Evolutionary conservation across 1,140 invertebrate species (phyloP).

Genomic region (Kradibia gibbosae): DNA sequence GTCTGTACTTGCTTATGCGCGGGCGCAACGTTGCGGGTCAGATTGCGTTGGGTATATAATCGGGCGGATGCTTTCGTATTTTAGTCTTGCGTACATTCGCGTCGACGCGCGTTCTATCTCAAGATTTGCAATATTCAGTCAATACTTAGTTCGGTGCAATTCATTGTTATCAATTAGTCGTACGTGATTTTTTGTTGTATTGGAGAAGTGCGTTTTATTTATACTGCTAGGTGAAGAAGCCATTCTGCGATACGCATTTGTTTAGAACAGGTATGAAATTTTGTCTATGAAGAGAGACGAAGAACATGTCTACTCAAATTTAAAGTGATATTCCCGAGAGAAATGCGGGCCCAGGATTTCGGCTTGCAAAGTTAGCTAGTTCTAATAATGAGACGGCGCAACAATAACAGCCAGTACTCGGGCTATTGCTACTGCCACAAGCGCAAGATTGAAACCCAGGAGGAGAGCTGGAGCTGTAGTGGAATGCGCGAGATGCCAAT

Average conservation of each 20-base stretch:
- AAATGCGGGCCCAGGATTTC: not conserved
- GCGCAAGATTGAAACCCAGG: slow-evolving; percentile 43
- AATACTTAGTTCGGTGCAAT: no score
- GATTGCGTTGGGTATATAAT: slow-evolving; percentile 71
- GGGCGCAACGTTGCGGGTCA: slow-evolving; percentile 70
- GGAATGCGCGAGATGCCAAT: slow-evolving; percentile 59
- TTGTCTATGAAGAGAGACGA: no score
- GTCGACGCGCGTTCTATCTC: slow-evolving; percentile 53
- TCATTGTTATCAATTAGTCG: no score
- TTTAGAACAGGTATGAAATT: no score
- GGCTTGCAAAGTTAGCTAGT: not conserved
- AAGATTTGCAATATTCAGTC: not conserved
- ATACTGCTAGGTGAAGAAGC: no score
- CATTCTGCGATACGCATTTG: no score
- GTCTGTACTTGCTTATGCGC: slow-evolving; percentile 56
- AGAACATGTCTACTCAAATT: no score
- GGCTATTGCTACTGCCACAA: not conserved
- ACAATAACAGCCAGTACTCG: not conserved
- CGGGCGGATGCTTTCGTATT: slow-evolving; percentile 68
- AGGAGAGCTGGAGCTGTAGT: slow-evolving; percentile 43
- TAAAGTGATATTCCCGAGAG: not conserved
- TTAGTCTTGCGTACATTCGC: slow-evolving; percentile 69
- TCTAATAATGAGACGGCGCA: not conserved
- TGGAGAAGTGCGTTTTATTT: no score
- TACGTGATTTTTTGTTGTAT: no score